Conservation (phyloP, 2,797 vertebrate genomes). For the Rousettus madagascariensis region DNA sequence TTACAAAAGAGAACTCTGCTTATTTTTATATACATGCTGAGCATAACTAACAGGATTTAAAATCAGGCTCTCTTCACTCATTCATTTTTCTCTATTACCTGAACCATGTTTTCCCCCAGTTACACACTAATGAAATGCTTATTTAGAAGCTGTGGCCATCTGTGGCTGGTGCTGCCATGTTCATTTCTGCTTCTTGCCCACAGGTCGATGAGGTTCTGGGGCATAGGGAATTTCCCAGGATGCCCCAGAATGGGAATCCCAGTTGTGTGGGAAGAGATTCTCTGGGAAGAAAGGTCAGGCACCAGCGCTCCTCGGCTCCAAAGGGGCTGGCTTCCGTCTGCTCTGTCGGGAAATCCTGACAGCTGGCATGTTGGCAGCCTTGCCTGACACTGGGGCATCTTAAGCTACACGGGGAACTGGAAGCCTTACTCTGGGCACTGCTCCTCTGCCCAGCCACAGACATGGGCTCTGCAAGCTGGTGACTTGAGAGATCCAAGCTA, state of each 20-base stretch:
- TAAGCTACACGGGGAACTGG: not conserved
- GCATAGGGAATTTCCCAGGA: constrained; percentile 77
- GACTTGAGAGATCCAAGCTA: not conserved
- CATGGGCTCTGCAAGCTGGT: not conserved
- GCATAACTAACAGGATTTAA: constrained; percentile 80
- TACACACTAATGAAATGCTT: constrained; percentile 85
- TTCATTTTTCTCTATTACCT: constrained; percentile 74
- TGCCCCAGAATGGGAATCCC: constrained; percentile 17
- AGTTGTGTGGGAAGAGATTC: constrained; percentile 47
- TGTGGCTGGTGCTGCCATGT: constrained; percentile 78
- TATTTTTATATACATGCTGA: constrained; percentile 71
- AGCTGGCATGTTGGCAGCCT: constrained; percentile 12
- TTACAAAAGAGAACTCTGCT: constrained; percentile 63
- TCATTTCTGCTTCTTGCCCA: constrained; percentile 73
- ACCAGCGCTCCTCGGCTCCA: not conserved
- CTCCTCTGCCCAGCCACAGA: not conserved
- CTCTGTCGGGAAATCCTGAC: not conserved
- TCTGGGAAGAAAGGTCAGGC: constrained; percentile 10
- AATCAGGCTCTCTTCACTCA: constrained; percentile 74
- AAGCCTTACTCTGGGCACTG: not conserved
- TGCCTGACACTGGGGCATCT: not conserved
- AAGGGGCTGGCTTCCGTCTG: not conserved
- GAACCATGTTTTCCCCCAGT: constrained; percentile 69
- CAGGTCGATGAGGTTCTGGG: constrained; percentile 75
- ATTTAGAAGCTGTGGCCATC: constrained; percentile 85